A percentile compares a stretch with the other conserved stretches of the same genome.
phyloP scores from a whole-genome alignment of 2,888 invertebrate species.

The Sacculina carcini region DNA sequence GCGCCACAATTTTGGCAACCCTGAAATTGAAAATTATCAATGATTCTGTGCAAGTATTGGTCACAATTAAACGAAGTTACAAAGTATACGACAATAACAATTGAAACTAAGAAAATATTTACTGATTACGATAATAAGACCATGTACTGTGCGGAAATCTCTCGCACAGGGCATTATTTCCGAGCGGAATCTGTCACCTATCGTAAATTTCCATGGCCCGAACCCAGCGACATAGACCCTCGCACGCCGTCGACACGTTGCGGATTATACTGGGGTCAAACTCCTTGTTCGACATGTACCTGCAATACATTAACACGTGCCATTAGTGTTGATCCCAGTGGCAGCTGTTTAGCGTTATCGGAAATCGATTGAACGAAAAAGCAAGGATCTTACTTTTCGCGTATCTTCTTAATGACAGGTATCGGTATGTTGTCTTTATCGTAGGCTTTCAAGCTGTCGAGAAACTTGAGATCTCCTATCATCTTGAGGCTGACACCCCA shows the following conservation, averaged over 20 bases:
- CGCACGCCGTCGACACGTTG: conserved; percentile 75
- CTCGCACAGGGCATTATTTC: no score
- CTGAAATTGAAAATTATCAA: conserved; percentile 13
- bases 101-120: no score
- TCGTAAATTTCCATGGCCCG: conserved; percentile 92
- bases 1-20: conserved; percentile 38
- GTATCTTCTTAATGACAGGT: conserved; percentile 40
- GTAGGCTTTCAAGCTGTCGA: conserved; percentile 43
- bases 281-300: conserved; percentile 50
- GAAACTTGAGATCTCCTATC: conserved; percentile 51
- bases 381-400: conserved; percentile 30
- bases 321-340: not conserved
- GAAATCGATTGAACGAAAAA: not conserved
- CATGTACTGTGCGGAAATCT: no score
- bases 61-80: no score
- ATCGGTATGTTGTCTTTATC: conserved; percentile 59
- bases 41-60: no score
- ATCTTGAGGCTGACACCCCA: conserved; percentile 64
- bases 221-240: conserved; percentile 86
- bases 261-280: conserved; percentile 68
- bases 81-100: no score
- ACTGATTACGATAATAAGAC: no score
- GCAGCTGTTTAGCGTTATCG: no score
- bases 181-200: no score
- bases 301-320: not conserved